Percentiles rank a stretch among this genome's conserved stretches.
phyloP scores from a whole-genome alignment of 2,113 vertebrate species.

The Butastur rufipennis region DNA sequence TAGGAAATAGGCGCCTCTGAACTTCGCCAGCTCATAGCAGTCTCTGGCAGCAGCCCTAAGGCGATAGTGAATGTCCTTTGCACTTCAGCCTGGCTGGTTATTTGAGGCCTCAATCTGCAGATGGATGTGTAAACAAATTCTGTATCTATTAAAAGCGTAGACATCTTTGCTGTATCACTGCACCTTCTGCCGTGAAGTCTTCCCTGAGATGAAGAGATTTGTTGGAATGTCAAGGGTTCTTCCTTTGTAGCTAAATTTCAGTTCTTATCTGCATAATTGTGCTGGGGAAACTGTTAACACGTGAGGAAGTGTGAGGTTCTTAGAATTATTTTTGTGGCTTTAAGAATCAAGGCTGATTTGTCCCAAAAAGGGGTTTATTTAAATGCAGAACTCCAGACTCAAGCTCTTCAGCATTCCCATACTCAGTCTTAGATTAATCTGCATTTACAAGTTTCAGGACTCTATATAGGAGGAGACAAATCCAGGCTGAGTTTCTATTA shows the following conservation, averaged over 20 bases:
- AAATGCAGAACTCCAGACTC: neutral
- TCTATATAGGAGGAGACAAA: neutral
- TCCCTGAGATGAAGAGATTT: neutral
- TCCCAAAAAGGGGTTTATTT: neutral
- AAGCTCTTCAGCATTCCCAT: neutral
- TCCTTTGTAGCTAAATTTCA: constrained; percentile 21
- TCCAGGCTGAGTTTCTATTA: neutral
- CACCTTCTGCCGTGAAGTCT: neutral
- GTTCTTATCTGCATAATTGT: neutral
- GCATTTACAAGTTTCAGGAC: neutral
- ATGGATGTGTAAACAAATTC: neutral
- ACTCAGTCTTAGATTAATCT: neutral
- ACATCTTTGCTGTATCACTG: fast-evolving
- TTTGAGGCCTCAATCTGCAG: neutral
- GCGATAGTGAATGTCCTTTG: fast-evolving
- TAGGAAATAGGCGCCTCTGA: neutral
- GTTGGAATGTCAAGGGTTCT: neutral
- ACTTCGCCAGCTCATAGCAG: fast-evolving
- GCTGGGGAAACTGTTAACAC: neutral
- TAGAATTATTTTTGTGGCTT: neutral
- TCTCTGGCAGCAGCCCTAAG: neutral
- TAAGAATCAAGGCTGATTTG: neutral
- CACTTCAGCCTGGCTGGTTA: neutral
- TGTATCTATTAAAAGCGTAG: neutral
- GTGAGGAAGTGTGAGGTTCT: neutral